Conservation (phyloP, 2,113 vertebrate genomes). For the Hyaena hyaena region DNA sequence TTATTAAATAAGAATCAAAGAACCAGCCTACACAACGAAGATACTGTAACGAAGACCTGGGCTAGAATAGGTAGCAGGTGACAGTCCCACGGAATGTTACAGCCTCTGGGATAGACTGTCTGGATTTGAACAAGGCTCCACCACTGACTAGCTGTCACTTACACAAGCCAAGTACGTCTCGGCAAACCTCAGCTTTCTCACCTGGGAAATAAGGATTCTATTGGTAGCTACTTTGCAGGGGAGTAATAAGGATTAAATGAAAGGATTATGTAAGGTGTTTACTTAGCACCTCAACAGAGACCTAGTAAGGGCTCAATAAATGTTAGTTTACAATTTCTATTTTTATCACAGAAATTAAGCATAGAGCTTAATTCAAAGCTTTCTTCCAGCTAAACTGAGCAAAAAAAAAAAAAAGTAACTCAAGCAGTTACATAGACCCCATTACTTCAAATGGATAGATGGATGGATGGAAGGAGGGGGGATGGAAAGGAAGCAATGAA, state of each 20-base stretch:
- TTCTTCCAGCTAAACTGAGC: neutral
- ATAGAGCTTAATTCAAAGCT: constrained; percentile 27
- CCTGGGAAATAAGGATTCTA: neutral
- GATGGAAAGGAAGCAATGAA: neutral
- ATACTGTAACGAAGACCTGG: neutral
- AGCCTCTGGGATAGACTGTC: too few species aligned
- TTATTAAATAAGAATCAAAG: neutral
- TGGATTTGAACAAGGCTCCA: neutral
- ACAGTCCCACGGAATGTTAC: accelerated
- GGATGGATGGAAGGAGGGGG: neutral
- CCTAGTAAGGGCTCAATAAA: constrained; percentile 23
- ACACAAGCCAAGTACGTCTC: neutral
- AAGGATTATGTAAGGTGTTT: neutral
- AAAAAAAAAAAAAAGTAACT: neutral
- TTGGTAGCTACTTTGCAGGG: neutral
- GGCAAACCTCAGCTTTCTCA: neutral
- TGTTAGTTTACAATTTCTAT: constrained; percentile 18
- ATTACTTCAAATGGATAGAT: neutral
- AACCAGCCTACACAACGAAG: neutral
- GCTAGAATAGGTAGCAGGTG: neutral
- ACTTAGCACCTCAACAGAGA: neutral
- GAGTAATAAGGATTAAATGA: constrained; percentile 24
- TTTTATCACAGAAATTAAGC: constrained; percentile 8
- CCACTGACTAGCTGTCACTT: neutral
- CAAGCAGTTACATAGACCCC: neutral